Evolutionary conservation across 2,113 vertebrate species (phyloP), one percentile per base, ranked within the genome.

Genomic region (Strix aluco): DNA sequence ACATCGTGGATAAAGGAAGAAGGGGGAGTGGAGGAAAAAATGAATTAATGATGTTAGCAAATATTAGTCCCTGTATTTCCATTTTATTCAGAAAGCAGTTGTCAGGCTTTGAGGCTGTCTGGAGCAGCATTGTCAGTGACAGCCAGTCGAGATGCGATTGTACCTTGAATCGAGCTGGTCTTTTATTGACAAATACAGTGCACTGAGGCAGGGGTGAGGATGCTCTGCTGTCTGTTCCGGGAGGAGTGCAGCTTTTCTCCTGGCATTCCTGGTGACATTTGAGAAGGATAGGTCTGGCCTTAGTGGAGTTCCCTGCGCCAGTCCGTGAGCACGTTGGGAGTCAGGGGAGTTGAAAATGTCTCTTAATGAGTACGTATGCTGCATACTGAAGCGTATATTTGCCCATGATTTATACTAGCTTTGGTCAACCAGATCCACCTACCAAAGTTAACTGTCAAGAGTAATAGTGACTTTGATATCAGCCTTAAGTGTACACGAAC

Each of bases 41-140:
- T 89, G 93, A 97, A 96, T 97, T 97, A 98, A 99, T 99, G 98
- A 97, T 98, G 97, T 98, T 99, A 98, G 97, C 97, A 98, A 97
- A 98, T 98, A 98, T 98, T 98, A 98, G 98, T 98, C 89, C 46
- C 92, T 87, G 86, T 96, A 96, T 98, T 97, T 96, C 95, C 96
- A 96, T 98, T 98, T 83, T 92, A 91, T 75, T 95, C 90, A 11
- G 42, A 96, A 96, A 95, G 94, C 59, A 94, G 57, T 29, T 97
- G 96, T 97, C 96, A 97, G 95, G 87, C 93, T 94, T 72, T 86
- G 87, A 88, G 92, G 79, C 85, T 5, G 16, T n/a, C 86, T 81
- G 82, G 87, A 97, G 77, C 81, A 71, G 82, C 95, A 97, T 97
- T 95, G 89, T 58, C 82, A 26, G 40, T 97, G 97, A 97, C 97